A percentile compares a stretch with the other conserved stretches of the same genome.
phyloP scores from a whole-genome alignment of 2,113 vertebrate species.

The Rynchops niger region DNA sequence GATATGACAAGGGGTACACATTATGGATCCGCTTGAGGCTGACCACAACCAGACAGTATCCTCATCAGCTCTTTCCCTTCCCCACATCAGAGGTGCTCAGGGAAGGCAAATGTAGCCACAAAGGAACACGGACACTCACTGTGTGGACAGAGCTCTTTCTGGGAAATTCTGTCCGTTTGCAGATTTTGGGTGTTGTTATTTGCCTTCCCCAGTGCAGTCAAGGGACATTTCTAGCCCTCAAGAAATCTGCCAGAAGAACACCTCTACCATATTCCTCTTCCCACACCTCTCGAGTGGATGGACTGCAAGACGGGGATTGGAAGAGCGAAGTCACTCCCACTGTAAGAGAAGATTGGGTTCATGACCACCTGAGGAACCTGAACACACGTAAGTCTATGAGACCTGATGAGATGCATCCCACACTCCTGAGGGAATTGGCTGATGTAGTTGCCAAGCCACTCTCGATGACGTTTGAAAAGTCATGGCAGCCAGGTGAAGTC shows the following conservation, averaged over 20 bases:
- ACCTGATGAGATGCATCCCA: neutral
- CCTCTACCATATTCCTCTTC: neutral
- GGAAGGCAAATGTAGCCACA: neutral
- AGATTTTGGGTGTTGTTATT: neutral
- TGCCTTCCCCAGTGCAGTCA: neutral
- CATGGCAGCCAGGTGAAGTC: neutral
- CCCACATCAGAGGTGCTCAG: neutral
- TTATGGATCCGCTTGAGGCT: neutral
- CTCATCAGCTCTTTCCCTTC: neutral
- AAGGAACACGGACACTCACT: fast-evolving
- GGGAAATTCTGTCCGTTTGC: neutral
- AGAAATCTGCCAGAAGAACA: neutral
- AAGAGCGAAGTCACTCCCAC: neutral
- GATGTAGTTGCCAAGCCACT: neutral
- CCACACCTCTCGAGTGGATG: neutral
- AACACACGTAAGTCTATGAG: neutral
- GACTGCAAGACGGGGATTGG: neutral
- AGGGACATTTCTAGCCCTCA: neutral
- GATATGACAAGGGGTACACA: neutral
- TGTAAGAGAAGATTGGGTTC: neutral
- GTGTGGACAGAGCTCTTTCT: neutral
- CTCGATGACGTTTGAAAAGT: neutral
- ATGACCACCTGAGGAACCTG: neutral
- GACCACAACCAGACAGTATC: neutral
- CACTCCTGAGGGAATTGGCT: neutral